Base-by-base conservation (phyloP, 2,888 invertebrate species). In the Phyllotreta striolata region DNA sequence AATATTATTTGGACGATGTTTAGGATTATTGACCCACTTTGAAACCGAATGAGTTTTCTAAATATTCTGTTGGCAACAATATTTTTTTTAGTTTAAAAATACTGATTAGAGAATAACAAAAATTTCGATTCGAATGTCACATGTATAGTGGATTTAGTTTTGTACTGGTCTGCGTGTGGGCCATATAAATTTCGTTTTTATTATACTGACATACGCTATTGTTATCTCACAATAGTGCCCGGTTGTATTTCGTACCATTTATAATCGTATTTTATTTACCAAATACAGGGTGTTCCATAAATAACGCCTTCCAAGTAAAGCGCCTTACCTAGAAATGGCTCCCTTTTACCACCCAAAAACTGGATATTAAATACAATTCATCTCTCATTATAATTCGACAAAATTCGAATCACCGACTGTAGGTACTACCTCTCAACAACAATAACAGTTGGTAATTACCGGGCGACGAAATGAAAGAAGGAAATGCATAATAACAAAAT, bases 401-500 rank as follows among this genome's bases (percentile, higher is more conserved):
- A n/a, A n/a, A 24, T 24, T 24, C 24, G 24, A 24, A 24, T 24
- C 24, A 24, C 24, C 4, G 24, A 24, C 4, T n/a, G n/a, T n/a
- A n/a, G 24, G 24, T 24, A 24, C 24, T 24, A 24, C 24, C 24
- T 24, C 24, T 24, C 24, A 24, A 24, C 24, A 24, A 38, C 52
- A 52, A 37, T 37, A 12, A 12, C 12, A 35, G 37, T 12, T 34
- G 55, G 58, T 59, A 63, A 64, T 65, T 66, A 62, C 58, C 54
- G 60, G n/a, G 68, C 66, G 65, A 66, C 59, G 66, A 70, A 70
- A 64, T 52, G 58, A 57, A n/a, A 56, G 65, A 64, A 68, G 68
- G 66, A 70, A 62, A 64, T 47, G 67, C 55, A 67, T 63, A 61
- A 67, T 59, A 41, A 51, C 59, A 56, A 24, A 24, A 44, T 41